Evolutionary conservation across 2,888 invertebrate species (phyloP), one percentile per base, ranked within the genome.

Genomic region (Agriopis aurantiaria): DNA sequence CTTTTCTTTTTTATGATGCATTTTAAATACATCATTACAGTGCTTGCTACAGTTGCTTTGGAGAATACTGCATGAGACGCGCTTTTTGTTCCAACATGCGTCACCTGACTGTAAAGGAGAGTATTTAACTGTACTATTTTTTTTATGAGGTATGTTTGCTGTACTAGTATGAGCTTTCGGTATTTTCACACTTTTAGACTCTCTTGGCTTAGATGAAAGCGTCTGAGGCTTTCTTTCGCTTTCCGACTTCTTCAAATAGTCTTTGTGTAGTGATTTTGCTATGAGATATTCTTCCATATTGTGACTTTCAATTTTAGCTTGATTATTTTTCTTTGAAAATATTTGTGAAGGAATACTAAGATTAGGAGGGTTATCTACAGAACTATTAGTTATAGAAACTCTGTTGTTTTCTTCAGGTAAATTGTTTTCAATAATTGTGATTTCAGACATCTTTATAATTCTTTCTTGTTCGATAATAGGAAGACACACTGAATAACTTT

Each of bases 401-500:
- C 9, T 46, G 12, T 46, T 10, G 8, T 46, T 12, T 46, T 46
- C n/a, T 46, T 46, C 23, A n/a, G 0, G 9, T 9, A 46, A 5
- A 3, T 46, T 48, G 5, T 58, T 48, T n/a, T 58, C 11, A 48
- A 33, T 46, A 0, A 46, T n/a, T 23, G 12, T 33, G 3, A 46
- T 9, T 33, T 46, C 12, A 46, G 58, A 23, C 3, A 8, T 46
- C 33, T 58, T 48, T 8, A 33, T 12, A 9, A 10, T 9, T 46
- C n/a, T 48, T 33, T 12, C 69, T 74, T 65, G 65, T 70, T 77
- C 60, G 4, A 43, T 45, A 55, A n/a, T 75, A 45, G 40, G 61
- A 60, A 33, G 8, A 69, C 58, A 52, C 41, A 75, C 56, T 10
- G 80, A 76, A 63, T 78, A 78, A 69, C 83, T 84, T 40, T 66